These are phyloP conservation scores for Eupithecia subumbrata DNA, from an alignment of 2,888 invertebrate species.

Conservation along the genomic window DNA sequence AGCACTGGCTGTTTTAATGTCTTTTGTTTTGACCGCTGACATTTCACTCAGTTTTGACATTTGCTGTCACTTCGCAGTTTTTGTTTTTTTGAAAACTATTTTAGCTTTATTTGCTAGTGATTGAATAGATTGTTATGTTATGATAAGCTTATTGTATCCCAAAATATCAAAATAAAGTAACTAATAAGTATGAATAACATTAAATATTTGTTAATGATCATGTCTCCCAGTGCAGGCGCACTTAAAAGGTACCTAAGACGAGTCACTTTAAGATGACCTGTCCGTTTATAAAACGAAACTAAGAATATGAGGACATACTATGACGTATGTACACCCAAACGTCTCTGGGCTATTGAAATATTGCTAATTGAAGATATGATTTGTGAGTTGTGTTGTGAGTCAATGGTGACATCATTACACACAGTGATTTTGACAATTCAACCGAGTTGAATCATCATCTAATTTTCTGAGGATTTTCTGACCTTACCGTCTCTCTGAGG, in stretches of 20 bases:
- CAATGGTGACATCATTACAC: slow-evolving; percentile 21
- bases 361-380: slow-evolving; percentile 6
- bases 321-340: not conserved
- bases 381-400: slow-evolving; percentile 13
- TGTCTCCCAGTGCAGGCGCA: not conserved
- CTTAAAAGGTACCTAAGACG: not conserved
- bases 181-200: no score
- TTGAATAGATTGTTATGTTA: not conserved
- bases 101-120: not conserved
- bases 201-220: not conserved
- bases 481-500: no score
- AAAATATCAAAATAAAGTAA: not conserved
- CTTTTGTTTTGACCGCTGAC: no score
- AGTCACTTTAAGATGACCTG: not conserved
- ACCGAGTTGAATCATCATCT: not conserved
- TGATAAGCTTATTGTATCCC: not conserved
- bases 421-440: not conserved
- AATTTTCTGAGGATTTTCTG: not conserved
- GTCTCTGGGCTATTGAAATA: not conserved
- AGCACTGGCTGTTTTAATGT: no score
- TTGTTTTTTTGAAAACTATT: not conserved
- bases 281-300: not conserved
- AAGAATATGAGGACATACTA: slow-evolving; percentile 10
- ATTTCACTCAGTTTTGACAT: no score
- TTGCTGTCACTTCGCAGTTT: no score